Evolutionary conservation across 2,797 vertebrate species (phyloP), one percentile per base, ranked within the genome.

Genomic region (Phalloptychus januarius): DNA sequence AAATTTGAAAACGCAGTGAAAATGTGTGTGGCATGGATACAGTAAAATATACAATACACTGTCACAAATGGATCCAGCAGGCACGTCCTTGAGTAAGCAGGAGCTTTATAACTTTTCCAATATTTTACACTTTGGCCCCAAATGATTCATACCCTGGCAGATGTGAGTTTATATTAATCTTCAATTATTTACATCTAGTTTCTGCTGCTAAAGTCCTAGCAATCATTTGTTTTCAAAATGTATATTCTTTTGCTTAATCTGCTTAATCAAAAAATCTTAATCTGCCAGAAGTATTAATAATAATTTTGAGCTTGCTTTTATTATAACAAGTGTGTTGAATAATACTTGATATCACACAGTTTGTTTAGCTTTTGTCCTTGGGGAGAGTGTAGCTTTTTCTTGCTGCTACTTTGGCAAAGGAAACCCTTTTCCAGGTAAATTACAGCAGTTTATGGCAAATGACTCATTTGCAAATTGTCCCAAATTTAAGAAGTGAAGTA

Each of bases 1-100:
- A 79, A 52, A 86, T 86, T 75, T 83, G 28, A 83, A 56, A 79
- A 77, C 23, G 13, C 1, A 69, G 74, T 46, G 52, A 72, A 28
- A 58, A 45, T 36, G 63, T 77, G 42, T 50, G 69, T 25, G 71
- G 33, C 18, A 65, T 20, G 20, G 20, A 67, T 40, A 67, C 38
- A 40, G 8, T 42, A 36, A 7, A 20, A 69, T 5, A 69, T n/a
- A 69, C 63, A 2, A 20, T 25, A 67, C 10, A 1, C 20, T 25
- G 36, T 38, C 42, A 25, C 42, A 50, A 69, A 42, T 42, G 33
- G 38, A 69, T 42, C 40, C 38, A 69, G 38, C 23, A 69, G 36
- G 10, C 38, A 69, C 12, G 1, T 25, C 23, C 10, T 69, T 42
- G 65, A 42, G 36, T 69, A 13, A 69, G 38, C 20, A 13, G 11